phyloP scores from a whole-genome alignment of 2,113 vertebrate genomes.

The Sisor rabdophorus region DNA sequence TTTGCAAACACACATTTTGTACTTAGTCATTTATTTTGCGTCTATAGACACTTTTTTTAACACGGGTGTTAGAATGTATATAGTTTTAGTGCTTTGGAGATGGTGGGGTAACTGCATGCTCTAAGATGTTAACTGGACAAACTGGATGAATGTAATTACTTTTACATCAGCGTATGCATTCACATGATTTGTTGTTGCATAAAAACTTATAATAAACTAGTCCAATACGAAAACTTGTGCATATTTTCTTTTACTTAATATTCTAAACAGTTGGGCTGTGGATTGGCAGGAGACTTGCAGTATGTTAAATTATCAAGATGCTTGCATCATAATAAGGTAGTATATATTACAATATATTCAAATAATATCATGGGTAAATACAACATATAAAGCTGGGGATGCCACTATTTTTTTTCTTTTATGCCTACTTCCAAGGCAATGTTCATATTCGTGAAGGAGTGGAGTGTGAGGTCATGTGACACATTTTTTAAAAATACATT shows the following conservation, averaged over 20 bases:
- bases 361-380: too few species aligned
- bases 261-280: too few species aligned
- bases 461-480: too few species aligned
- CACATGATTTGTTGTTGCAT: conserved; percentile 44
- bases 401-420: too few species aligned
- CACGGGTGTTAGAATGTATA: conserved; percentile 32
- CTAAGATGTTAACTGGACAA: conserved; percentile 40
- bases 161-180: conserved; percentile 48
- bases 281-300: too few species aligned
- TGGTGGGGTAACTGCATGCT: conserved; percentile 44
- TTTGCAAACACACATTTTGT: background rate
- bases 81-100: conserved; percentile 2
- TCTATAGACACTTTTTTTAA: background rate
- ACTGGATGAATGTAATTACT: conserved; percentile 44
- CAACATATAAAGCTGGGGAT: too few species aligned
- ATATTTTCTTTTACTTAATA: background rate
- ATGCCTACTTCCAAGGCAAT: too few species aligned
- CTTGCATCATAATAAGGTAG: too few species aligned
- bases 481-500: too few species aligned
- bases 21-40: background rate
- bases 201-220: conserved; percentile 47
- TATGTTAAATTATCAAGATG: too few species aligned
- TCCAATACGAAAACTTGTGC: background rate
- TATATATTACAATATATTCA: too few species aligned
- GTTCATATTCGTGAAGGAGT: too few species aligned